Conservation (phyloP, 2,113 vertebrate genomes). For the Anoplopoma fimbria region DNA sequence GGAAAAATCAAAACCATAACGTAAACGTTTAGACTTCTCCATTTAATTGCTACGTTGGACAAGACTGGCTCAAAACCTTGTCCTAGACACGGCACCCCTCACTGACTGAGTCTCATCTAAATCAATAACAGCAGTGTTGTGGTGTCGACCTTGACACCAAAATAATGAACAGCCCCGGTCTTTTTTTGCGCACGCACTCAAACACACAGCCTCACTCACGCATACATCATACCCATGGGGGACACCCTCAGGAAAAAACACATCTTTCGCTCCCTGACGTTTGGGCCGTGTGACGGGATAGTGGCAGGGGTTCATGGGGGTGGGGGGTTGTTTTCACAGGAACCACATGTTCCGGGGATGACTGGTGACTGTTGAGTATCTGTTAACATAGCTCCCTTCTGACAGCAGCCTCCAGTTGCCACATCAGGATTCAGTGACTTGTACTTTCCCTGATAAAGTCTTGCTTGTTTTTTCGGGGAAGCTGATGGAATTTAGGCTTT, state of each 20-base stretch:
- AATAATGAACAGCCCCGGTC: conserved; percentile 58
- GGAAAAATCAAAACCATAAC: conserved; percentile 50
- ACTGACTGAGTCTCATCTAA: conserved; percentile 45
- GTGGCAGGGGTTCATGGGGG: conserved; percentile 51
- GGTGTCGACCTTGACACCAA: conserved; percentile 58
- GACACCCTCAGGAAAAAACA: conserved; percentile 77
- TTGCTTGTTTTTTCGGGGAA: conserved; percentile 74
- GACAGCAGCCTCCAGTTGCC: conserved; percentile 71
- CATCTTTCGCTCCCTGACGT: conserved; percentile 61
- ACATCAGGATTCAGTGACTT: conserved; percentile 72
- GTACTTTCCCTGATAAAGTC: conserved; percentile 74
- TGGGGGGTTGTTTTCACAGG: conserved; percentile 76
- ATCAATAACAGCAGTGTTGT: conserved; percentile 58
- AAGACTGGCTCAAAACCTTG: conserved; percentile 18
- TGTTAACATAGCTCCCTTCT: conserved; percentile 68
- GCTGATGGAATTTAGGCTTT: conserved; percentile 57
- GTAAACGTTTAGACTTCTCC: conserved; percentile 57
- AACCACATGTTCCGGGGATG: conserved; percentile 79
- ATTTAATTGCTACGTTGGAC: conserved; percentile 36
- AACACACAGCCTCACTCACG: conserved; percentile 33
- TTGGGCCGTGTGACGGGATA: conserved; percentile 62
- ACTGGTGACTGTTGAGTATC: conserved; percentile 76
- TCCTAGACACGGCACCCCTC: conserved; percentile 33
- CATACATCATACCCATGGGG: conserved; percentile 61
- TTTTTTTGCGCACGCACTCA: conserved; percentile 44